Percentiles rank a stretch among this genome's conserved stretches.
Conservation (phyloP, 2,113 vertebrate species). For the Colius striatus region DNA sequence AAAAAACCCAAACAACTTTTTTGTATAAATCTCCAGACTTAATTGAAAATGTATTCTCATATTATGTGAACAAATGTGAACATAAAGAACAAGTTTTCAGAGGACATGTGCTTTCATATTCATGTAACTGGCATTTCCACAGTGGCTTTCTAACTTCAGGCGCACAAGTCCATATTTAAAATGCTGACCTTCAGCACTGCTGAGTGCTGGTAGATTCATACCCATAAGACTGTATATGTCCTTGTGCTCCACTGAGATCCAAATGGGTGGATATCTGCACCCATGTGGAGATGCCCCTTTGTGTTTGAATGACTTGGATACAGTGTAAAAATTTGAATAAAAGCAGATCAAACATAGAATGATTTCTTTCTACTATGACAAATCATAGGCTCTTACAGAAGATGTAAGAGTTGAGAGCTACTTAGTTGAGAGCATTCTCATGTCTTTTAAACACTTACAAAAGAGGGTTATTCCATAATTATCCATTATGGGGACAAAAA, state of each 20-base stretch:
- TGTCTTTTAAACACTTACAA: slow-evolving; percentile 42
- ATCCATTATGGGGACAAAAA: background rate
- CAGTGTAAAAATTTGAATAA: background rate
- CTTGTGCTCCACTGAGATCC: background rate
- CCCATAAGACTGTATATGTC: background rate
- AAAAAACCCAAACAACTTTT: background rate
- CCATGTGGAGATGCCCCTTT: background rate
- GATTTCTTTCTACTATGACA: background rate
- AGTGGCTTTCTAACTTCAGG: background rate
- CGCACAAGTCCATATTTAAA: background rate
- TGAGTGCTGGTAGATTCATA: background rate
- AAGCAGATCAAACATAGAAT: background rate
- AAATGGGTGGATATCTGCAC: background rate
- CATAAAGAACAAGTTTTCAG: background rate
- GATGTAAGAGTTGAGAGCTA: slow-evolving; percentile 30
- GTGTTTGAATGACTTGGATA: background rate
- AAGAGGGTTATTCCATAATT: slow-evolving; percentile 38
- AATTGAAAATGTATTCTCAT: background rate
- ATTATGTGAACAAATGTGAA: background rate
- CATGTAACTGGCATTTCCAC: background rate
- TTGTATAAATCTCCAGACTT: background rate
- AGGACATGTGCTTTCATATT: background rate
- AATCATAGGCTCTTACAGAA: slow-evolving; percentile 22
- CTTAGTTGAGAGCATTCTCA: slow-evolving; percentile 33
- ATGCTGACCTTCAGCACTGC: background rate